phyloP scores from a whole-genome alignment of 1,140 invertebrate genomes.

The Zophobas atratus region DNA sequence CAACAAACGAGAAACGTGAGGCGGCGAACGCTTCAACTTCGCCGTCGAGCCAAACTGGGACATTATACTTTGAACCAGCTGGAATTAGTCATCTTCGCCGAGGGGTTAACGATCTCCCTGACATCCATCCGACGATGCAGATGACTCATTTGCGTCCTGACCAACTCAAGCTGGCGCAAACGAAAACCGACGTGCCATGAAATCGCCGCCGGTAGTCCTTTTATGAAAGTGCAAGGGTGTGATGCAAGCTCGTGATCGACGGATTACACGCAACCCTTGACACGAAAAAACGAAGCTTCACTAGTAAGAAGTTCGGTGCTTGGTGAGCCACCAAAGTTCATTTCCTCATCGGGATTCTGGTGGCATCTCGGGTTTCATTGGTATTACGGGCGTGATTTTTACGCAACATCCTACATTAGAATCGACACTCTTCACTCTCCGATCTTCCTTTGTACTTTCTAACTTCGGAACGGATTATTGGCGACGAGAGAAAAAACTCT shows the following conservation, averaged over 20 bases:
- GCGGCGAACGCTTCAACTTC: not conserved
- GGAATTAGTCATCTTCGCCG: constrained; percentile 32
- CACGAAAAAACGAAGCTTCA: too few relatives aligned
- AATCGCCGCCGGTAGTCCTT: not conserved
- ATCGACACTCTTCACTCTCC: not conserved
- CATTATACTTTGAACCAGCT: constrained; percentile 30
- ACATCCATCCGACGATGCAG: constrained; percentile 14
- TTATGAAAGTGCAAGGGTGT: not conserved
- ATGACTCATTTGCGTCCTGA: constrained; percentile 34
- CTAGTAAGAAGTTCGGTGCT: too few relatives aligned
- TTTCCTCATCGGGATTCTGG: too few relatives aligned
- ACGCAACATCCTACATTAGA: constrained; percentile 14
- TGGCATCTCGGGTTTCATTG: not conserved
- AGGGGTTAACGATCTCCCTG: constrained; percentile 28
- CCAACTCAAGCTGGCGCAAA: constrained; percentile 10
- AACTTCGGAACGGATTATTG: not conserved
- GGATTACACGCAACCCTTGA: not conserved
- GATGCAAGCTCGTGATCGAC: constrained; percentile 3
- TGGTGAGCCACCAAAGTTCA: too few relatives aligned
- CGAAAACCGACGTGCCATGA: constrained; percentile 3
- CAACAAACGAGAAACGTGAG: not conserved
- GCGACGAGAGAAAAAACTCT: not conserved
- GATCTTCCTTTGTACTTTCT: not conserved
- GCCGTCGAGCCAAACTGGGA: constrained; percentile 1
- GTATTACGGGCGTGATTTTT: constrained; percentile 21